A percentile compares a stretch with the other conserved stretches of the same genome.
These are phyloP conservation scores for Bombus difficillimus DNA, from an alignment of 1,140 invertebrate species.

Conservation along the genomic window DNA sequence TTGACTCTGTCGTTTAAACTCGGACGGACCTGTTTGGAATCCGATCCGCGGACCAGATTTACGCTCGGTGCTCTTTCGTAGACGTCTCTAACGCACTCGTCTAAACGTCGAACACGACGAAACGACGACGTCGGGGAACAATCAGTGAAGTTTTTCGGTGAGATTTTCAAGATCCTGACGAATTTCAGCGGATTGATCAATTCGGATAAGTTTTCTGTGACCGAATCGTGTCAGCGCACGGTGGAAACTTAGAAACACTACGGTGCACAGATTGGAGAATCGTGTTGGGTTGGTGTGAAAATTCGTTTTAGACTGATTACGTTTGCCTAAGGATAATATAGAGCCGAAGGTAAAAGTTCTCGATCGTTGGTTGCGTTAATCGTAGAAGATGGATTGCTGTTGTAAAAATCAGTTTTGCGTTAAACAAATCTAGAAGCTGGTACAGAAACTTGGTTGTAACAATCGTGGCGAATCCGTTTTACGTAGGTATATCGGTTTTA, in stretches of 20 bases:
- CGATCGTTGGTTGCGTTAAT: not conserved
- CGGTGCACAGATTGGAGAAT: not conserved
- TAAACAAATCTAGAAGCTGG: too few species aligned
- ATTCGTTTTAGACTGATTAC: not conserved
- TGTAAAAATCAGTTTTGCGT: not conserved
- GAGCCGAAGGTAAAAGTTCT: not conserved
- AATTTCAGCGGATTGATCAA: too few species aligned
- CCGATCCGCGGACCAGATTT: conserved; percentile 40
- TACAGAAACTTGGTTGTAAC: not conserved
- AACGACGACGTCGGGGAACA: not conserved
- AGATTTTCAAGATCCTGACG: not conserved
- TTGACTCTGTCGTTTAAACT: conserved; percentile 20
- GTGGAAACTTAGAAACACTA: too few species aligned
- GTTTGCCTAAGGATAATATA: not conserved
- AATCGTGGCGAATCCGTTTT: not conserved
- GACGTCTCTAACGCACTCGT: not conserved
- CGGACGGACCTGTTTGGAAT: conserved; percentile 42
- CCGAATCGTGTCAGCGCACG: not conserved
- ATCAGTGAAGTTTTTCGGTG: not conserved
- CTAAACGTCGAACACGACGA: not conserved
- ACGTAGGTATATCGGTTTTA: not conserved
- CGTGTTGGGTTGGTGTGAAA: not conserved
- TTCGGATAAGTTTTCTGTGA: too few species aligned
- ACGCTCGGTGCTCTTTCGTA: conserved; percentile 17
- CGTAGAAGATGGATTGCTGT: not conserved